A percentile compares a stretch with the other conserved stretches of the same genome.
Evolutionary conservation across 2,888 invertebrate genomes (phyloP).

Genomic region (Drosophila putrida): DNA sequence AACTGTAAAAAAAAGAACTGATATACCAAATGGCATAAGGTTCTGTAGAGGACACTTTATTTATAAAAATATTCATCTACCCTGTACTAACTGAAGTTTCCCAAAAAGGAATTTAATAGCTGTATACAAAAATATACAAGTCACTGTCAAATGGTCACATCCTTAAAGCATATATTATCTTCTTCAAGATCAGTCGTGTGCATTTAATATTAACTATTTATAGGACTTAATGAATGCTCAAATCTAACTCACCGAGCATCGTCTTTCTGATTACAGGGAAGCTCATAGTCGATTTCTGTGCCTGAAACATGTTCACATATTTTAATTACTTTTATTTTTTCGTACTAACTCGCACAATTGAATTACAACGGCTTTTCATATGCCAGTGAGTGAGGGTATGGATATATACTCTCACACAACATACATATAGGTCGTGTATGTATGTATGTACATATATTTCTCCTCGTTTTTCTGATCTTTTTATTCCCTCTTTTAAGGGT

Average conservation of each 20-base stretch:
- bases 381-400: conserved; percentile 13
- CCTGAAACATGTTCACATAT: background rate
- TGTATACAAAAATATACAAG: background rate
- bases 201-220: too few relatives aligned
- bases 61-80: conserved; percentile 22
- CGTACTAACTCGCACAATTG: conserved; percentile 54
- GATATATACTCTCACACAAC: background rate
- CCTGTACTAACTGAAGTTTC: background rate
- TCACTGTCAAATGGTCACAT: background rate
- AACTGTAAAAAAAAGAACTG: conserved; percentile 4
- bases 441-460: conserved; percentile 23
- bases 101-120: background rate
- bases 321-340: conserved; percentile 16
- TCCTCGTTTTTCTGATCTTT: conserved; percentile 1
- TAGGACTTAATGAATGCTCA: background rate
- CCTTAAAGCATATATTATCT: background rate
- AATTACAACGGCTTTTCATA: conserved; percentile 58
- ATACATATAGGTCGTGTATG: background rate
- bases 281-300: background rate
- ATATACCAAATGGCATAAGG: conserved; percentile 16
- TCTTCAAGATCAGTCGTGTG: background rate
- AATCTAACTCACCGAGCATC: too few relatives aligned
- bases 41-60: conserved; percentile 39
- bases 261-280: background rate
- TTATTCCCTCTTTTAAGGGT: conserved; percentile 29